A percentile compares a stretch with the other conserved stretches of the same genome.
Conservation (phyloP, 2,113 vertebrate genomes). For the Melanerpes aurifrons region DNA sequence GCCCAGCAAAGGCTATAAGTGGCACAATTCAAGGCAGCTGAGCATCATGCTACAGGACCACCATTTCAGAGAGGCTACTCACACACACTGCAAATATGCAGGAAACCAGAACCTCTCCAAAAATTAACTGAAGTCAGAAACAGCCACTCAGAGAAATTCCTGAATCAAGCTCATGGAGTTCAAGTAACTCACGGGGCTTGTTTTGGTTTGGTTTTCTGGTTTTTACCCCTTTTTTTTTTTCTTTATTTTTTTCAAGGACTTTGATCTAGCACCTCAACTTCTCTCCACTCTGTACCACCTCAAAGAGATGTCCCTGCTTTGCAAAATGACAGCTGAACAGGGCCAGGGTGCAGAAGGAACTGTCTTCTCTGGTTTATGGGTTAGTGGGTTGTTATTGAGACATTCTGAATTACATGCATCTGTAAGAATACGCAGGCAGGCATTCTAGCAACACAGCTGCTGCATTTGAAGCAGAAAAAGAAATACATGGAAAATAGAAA, state of each 20-base stretch:
- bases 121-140: neutral
- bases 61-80: neutral
- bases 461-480: neutral
- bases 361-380: neutral
- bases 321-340: neutral
- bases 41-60: neutral
- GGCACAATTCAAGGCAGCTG: neutral
- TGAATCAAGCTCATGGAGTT: neutral
- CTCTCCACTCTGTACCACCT: neutral
- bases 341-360: neutral
- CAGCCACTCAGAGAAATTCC: neutral
- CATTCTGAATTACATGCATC: neutral
- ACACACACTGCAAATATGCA: neutral
- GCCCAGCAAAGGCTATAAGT: neutral
- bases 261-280: neutral
- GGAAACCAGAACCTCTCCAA: neutral
- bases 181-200: neutral
- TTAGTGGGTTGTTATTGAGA: neutral
- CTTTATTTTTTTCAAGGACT: neutral
- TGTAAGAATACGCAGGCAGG: neutral
- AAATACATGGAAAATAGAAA: neutral
- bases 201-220: neutral
- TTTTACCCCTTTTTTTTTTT: rapidly evolving
- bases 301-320: neutral
- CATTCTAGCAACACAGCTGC: neutral